Percentiles rank a stretch among this genome's conserved stretches.
These are phyloP conservation scores for Cichlasoma orientale DNA, from an alignment of 2,797 vertebrate genomes.

Conservation along the genomic window DNA sequence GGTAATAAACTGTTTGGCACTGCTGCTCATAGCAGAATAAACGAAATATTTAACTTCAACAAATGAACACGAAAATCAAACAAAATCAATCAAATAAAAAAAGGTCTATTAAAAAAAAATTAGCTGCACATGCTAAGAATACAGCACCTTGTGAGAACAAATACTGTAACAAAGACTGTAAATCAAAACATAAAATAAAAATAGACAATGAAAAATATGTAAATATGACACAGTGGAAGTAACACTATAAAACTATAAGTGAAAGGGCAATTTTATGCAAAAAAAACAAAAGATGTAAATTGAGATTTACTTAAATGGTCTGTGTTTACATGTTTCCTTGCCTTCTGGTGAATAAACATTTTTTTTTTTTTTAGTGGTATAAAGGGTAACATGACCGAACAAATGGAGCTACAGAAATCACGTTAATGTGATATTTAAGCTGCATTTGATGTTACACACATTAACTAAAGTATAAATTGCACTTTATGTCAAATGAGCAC, in stretches of 20 bases:
- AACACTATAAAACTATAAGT: constrained; percentile 34
- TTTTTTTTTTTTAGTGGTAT: constrained; percentile 61
- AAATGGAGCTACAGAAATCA: constrained; percentile 60
- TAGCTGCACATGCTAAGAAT: constrained; percentile 77
- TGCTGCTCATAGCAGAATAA: constrained; percentile 27
- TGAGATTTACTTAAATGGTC: constrained; percentile 43
- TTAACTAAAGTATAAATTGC: constrained; percentile 79
- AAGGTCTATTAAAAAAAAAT: constrained; percentile 40
- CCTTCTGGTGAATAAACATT: constrained; percentile 38
- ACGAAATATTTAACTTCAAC: constrained; percentile 30
- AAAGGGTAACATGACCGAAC: constrained; percentile 56
- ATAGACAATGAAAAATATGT: constrained; percentile 21
- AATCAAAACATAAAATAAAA: constrained; percentile 47
- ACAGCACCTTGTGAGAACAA: constrained; percentile 66
- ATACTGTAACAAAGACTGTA: constrained; percentile 59
- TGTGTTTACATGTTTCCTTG: constrained; percentile 40
- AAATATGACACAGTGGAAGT: constrained; percentile 57
- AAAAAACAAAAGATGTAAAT: constrained; percentile 28
- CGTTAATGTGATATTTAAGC: constrained; percentile 57
- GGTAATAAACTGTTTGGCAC: constrained; percentile 59
- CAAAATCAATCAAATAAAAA: constrained; percentile 32
- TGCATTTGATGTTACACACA: constrained; percentile 73
- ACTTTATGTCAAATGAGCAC: constrained; percentile 81
- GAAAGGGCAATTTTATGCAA: constrained; percentile 41
- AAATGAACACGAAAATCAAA: constrained; percentile 52